A percentile compares a stretch with the other conserved stretches of the same genome.
phyloP scores from a whole-genome alignment of 1,140 invertebrate genomes.

The Temnothorax nylanderi region DNA sequence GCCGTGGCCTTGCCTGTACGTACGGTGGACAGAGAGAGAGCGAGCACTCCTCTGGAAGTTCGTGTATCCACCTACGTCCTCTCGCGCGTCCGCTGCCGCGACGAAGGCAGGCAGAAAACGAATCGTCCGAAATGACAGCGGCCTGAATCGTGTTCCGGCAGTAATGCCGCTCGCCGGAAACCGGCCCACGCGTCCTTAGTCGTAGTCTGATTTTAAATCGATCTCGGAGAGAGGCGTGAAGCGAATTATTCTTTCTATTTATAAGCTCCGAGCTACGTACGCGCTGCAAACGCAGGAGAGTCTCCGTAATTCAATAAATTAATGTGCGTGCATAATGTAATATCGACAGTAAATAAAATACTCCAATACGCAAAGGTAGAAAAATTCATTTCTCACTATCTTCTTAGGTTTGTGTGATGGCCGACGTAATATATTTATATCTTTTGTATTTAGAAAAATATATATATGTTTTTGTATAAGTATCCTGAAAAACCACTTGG shows the following conservation, averaged over 20 bases:
- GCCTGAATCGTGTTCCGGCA: conserved; percentile 56
- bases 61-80: conserved; percentile 74
- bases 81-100: conserved; percentile 23
- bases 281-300: background rate
- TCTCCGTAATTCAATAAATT: background rate
- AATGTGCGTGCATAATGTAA: background rate
- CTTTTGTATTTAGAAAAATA: background rate
- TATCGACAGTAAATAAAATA: background rate
- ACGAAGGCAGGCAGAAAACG: conserved; percentile 64
- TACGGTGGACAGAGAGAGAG: conserved; percentile 46
- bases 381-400: background rate
- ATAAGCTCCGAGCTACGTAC: background rate
- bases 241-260: background rate
- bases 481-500: background rate
- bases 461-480: background rate
- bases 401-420: background rate
- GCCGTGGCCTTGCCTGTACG: conserved; percentile 59
- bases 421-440: background rate
- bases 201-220: conserved; percentile 42
- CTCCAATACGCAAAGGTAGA: background rate
- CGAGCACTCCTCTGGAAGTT: conserved; percentile 63
- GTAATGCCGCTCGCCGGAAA: conserved; percentile 59
- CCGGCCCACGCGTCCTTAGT: conserved; percentile 57
- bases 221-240: background rate
- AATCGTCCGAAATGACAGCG: conserved; percentile 71